phyloP scores from a whole-genome alignment of 30 jellyfish, hydroid and myxozoan species.

The Calvadosia cruxmelitensis region DNA sequence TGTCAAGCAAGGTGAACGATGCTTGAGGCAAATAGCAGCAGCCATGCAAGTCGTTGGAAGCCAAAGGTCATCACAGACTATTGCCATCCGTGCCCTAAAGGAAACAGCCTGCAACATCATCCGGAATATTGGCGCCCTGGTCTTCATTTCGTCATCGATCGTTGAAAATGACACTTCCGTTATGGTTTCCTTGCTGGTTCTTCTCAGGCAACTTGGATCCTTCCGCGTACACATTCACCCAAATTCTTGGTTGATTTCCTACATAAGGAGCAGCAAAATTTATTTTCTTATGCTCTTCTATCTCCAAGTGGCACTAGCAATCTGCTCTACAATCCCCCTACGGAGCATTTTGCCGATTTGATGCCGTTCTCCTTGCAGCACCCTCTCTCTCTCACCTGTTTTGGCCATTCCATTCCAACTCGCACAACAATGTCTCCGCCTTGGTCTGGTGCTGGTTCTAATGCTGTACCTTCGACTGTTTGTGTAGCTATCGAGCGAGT shows the following conservation, averaged over 20 bases:
- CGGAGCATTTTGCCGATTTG: slow-evolving; percentile 12
- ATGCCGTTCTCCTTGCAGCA: slow-evolving; percentile 14
- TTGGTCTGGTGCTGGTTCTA: too few species aligned
- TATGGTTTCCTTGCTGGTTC: slow-evolving; percentile 15
- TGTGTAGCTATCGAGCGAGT: too few species aligned
- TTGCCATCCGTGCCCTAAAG: neutral
- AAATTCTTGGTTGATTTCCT: slow-evolving; percentile 10
- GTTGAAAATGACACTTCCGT: slow-evolving; percentile 1
- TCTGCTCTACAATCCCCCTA: slow-evolving; percentile 10
- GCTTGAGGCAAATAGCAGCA: slow-evolving; percentile 18
- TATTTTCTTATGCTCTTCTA: neutral
- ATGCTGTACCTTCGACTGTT: too few species aligned
- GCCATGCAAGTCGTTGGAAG: slow-evolving; percentile 32
- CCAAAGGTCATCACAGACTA: slow-evolving; percentile 12
- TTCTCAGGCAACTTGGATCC: slow-evolving; percentile 10
- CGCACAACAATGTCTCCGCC: neutral
- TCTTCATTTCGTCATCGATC: slow-evolving; percentile 11
- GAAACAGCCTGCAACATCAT: slow-evolving; percentile 3
- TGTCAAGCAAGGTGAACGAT: slow-evolving; percentile 20
- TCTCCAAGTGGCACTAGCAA: slow-evolving; percentile 25
- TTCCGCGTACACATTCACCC: slow-evolving; percentile 5
- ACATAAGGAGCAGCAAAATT: neutral
- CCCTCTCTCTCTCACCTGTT: slow-evolving; percentile 10
- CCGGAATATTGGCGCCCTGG: slow-evolving; percentile 12
- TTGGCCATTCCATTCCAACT: slow-evolving; percentile 21